A percentile compares a stretch with the other conserved stretches of the same genome.
Conservation (phyloP, 2,888 invertebrate species). For the Tenthredo amoena region DNA sequence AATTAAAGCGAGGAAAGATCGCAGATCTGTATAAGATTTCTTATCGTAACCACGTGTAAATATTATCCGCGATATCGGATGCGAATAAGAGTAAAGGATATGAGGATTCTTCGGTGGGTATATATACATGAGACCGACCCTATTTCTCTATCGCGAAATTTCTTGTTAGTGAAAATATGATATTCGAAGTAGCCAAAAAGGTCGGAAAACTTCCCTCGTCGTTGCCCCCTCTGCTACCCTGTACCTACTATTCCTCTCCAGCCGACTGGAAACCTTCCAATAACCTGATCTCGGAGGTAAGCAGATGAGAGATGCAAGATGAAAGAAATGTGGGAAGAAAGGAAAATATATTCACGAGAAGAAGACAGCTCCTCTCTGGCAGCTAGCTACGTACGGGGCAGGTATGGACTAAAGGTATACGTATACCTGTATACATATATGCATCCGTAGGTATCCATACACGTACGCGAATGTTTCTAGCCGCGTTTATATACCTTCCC, state of each 20-base stretch:
- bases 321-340: slow-evolving; percentile 13
- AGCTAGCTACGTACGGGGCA: neutral
- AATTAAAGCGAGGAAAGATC: neutral
- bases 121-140: neutral
- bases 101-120: neutral
- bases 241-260: neutral
- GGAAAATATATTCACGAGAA: slow-evolving; percentile 6
- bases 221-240: neutral
- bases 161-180: slow-evolving; percentile 1
- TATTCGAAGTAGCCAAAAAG: neutral
- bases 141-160: neutral
- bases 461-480: neutral
- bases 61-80: neutral
- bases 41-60: no score
- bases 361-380: no score
- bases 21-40: no score
- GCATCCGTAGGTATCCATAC: neutral
- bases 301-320: slow-evolving; percentile 17
- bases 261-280: slow-evolving; percentile 1
- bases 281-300: neutral
- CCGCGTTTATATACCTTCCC: neutral
- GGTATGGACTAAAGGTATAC: neutral
- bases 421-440: neutral
- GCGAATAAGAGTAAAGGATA: neutral
- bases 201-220: neutral